These are phyloP conservation scores for Tenualosa ilisha DNA, from an alignment of 2,797 vertebrate species.

Conservation along the genomic window DNA sequence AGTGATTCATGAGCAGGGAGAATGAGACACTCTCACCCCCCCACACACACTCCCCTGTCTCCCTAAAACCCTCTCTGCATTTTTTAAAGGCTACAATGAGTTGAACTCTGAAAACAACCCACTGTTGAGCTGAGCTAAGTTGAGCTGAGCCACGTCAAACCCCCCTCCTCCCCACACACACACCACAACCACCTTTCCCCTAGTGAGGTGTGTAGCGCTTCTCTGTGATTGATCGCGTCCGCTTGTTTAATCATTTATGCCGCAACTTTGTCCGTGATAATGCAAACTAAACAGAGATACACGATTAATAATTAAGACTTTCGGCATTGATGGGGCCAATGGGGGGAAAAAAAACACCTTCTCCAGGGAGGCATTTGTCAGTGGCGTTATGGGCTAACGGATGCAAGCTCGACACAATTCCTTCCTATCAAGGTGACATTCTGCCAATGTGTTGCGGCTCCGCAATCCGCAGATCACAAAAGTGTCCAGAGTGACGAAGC, in stretches of 20 bases:
- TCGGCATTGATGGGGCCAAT: constrained; percentile 42
- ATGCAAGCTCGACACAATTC: constrained; percentile 10
- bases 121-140: constrained; percentile 29
- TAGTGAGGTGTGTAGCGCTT: constrained; percentile 31
- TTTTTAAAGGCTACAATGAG: constrained; percentile 45
- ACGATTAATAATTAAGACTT: constrained; percentile 53
- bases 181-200: no score
- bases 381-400: not conserved
- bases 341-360: constrained; percentile 2
- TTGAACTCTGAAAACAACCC: constrained; percentile 26
- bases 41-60: not conserved
- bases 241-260: constrained; percentile 46
- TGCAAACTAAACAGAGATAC: constrained; percentile 48
- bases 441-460: not conserved
- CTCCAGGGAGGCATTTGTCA: constrained; percentile 43
- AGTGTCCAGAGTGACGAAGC: not conserved
- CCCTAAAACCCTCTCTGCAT: constrained; percentile 29
- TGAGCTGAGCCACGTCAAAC: not conserved
- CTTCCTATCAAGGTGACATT: constrained; percentile 19
- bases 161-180: not conserved
- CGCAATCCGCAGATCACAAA: not conserved
- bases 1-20: constrained; percentile 26
- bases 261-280: constrained; percentile 38
- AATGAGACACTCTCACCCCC: not conserved
- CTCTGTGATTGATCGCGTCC: constrained; percentile 44